phyloP scores from a whole-genome alignment of 2,113 vertebrate genomes.

The Onychorhynchus coronatus region DNA sequence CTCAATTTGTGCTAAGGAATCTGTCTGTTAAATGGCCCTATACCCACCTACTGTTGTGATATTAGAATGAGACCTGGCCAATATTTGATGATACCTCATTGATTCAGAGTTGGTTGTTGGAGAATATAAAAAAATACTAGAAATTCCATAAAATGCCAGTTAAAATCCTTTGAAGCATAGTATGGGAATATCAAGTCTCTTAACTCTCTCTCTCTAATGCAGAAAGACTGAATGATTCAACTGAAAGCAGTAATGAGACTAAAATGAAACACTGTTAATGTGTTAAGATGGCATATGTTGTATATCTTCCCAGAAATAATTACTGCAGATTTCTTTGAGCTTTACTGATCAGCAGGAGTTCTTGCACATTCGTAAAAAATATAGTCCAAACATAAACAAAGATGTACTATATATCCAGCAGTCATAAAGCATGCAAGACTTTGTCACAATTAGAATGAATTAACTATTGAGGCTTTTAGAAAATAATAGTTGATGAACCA shows the following conservation, averaged over 20 bases:
- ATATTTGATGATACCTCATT: not conserved
- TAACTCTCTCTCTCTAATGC: not conserved
- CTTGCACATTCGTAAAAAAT: not conserved
- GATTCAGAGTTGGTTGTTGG: not conserved
- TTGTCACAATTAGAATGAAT: not conserved
- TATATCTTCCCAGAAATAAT: slow-evolving; percentile 41
- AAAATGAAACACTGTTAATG: slow-evolving; percentile 1
- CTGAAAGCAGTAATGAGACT: slow-evolving; percentile 1
- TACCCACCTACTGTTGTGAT: not conserved
- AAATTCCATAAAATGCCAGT: not conserved
- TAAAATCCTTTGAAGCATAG: not conserved
- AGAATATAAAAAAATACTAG: not conserved
- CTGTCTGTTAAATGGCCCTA: not conserved
- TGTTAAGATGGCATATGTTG: not conserved
- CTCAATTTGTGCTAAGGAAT: not conserved
- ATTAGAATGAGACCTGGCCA: not conserved
- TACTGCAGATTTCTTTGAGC: slow-evolving; percentile 7
- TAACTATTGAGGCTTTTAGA: slow-evolving; percentile 22
- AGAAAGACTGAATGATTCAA: not conserved
- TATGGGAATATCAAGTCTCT: not conserved
- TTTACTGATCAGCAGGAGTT: slow-evolving; percentile 14
- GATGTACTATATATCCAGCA: not conserved
- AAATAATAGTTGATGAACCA: slow-evolving; percentile 24
- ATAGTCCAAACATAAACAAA: not conserved
- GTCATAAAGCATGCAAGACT: not conserved